These are phyloP conservation scores for Lithosia quadra DNA, from an alignment of 2,888 invertebrate genomes.

Conservation along the genomic window DNA sequence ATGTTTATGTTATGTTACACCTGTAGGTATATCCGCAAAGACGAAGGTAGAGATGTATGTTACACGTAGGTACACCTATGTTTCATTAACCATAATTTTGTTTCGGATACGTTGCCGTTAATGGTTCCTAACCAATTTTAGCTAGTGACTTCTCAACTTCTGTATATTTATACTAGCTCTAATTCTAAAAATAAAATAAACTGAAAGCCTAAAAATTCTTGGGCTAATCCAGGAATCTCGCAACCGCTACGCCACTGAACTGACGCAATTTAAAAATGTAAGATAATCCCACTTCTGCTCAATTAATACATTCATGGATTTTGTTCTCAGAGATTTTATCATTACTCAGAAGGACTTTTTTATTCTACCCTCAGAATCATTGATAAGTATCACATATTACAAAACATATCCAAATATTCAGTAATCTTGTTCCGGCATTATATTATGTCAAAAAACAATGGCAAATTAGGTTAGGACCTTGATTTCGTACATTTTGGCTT, in stretches of 20 bases:
- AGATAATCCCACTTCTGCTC: not conserved
- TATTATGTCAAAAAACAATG: conserved; percentile 47
- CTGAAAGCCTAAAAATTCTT: not conserved
- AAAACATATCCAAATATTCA: conserved; percentile 21
- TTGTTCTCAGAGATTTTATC: not conserved
- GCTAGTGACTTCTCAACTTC: too few relatives aligned
- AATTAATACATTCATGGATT: not conserved
- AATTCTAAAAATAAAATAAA: too few relatives aligned
- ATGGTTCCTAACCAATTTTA: too few relatives aligned
- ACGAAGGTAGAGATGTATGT: not conserved
- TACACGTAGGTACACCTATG: not conserved
- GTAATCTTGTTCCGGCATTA: conserved; percentile 39
- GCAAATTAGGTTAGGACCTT: conserved; percentile 49
- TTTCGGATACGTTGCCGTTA: not conserved
- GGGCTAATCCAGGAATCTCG: too few relatives aligned
- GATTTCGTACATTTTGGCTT: conserved; percentile 41
- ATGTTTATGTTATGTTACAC: too few relatives aligned
- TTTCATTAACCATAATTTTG: not conserved
- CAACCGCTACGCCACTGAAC: too few relatives aligned
- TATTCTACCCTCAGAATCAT: not conserved
- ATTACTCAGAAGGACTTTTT: conserved; percentile 19
- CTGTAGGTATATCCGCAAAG: too few relatives aligned
- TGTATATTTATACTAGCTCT: too few relatives aligned
- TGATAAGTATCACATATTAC: conserved; percentile 14
- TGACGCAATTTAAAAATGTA: too few relatives aligned